A percentile compares a stretch with the other conserved stretches of the same genome.
Evolutionary conservation across 2,888 invertebrate species (phyloP).

Genomic region (Sinhomidia bicolor): DNA sequence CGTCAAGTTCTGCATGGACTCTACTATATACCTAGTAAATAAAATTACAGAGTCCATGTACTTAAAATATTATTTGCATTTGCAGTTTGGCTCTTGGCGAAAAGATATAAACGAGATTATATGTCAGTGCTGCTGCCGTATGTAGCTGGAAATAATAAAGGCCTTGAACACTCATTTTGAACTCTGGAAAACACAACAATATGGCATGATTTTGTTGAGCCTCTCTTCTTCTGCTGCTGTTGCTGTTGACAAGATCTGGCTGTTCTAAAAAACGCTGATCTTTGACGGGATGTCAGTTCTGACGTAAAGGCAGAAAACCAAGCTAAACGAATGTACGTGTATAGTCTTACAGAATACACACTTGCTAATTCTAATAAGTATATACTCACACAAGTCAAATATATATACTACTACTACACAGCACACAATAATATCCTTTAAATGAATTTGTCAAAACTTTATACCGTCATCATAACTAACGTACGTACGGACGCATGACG

Average conservation of each 20-base stretch:
- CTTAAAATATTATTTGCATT: constrained; percentile 48
- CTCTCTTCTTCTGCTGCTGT: not conserved
- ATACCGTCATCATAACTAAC: no score
- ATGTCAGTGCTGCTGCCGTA: not conserved
- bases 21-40: no score
- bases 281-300: not conserved
- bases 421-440: no score
- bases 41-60: no score
- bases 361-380: no score
- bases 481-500: no score
- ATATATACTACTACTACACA: no score
- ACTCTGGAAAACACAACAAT: constrained; percentile 60
- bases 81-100: not conserved
- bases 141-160: constrained; percentile 33
- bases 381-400: no score
- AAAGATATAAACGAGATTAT: not conserved
- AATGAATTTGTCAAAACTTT: no score
- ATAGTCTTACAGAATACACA: no score
- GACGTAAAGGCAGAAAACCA: constrained; percentile 16
- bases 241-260: constrained; percentile 16
- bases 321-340: not conserved
- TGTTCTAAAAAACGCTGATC: not conserved
- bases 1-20: no score
- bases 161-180: constrained; percentile 70
- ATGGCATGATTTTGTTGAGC: constrained; percentile 54